Base-by-base conservation (phyloP, 2,113 vertebrate species). In the Alaudala cheleensis region DNA sequence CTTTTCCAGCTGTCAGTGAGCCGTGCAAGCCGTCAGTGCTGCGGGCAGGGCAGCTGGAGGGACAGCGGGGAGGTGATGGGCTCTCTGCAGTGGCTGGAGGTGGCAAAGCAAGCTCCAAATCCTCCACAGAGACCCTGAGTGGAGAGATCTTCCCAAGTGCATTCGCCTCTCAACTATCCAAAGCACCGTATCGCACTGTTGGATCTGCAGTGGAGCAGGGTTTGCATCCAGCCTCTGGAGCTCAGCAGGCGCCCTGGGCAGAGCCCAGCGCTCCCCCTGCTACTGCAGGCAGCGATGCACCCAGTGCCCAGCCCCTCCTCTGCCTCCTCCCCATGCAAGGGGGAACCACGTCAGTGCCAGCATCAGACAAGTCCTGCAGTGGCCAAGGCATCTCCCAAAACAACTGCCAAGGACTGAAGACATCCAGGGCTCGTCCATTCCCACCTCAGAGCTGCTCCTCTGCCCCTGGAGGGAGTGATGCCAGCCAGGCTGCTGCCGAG, bases 1-100 rank as follows among this genome's bases (percentile, higher is more conserved):
- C 28, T 16, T 9, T 28, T 21, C 54, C 2, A 6, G 14, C 0
- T 12, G 45, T 2, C 56, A n/a, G 1, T 0, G 2, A 45, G 37
- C 56, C 16, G 1, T 0, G 3, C 40, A 2, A 39, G 24, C 53
- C 33, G 2, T 0, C 2, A 3, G 69, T 12, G 60, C 39, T 4
- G 0, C 20, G 2, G 61, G 53, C 37, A 47, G 54, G 8, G 56
- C 19, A 0, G 49, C 40, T 16, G 65, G 11, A 37, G 21, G 42
- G 34, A 34, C 13, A 5, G 20, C 0, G 28, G n/a, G 42, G 24
- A 45, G 40, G 49, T 1, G 24, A 28, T 2, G 21, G 29, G 45
- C 17, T 57, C 84, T 22, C 0, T 1, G 71, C 2, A 2, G 54
- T 1, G 45, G 56, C 57, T 28, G 31, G 5, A 65, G 22, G n/a